A percentile compares a stretch with the other conserved stretches of the same genome.
These are phyloP conservation scores for Lathronympha strigana DNA, from an alignment of 2,888 invertebrate genomes.

Conservation along the genomic window DNA sequence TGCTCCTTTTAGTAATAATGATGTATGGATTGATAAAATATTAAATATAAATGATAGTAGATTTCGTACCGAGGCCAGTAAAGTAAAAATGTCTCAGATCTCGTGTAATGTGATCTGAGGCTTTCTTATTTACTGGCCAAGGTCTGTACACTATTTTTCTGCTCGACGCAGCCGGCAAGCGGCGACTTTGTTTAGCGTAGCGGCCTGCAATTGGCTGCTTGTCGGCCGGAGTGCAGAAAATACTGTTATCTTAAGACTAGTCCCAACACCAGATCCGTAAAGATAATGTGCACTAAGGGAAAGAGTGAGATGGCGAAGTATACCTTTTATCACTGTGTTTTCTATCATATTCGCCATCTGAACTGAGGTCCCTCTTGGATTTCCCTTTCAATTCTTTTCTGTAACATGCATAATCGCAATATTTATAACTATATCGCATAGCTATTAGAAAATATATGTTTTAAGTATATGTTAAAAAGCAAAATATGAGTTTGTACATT, in stretches of 20 bases:
- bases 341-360: slow-evolving; percentile 80
- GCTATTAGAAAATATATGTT: neutral
- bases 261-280: neutral
- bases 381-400: slow-evolving; percentile 80
- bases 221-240: too few relatives aligned
- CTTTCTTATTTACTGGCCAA: too few relatives aligned
- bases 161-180: too few relatives aligned
- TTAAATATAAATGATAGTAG: too few relatives aligned
- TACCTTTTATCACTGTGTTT: slow-evolving; percentile 81
- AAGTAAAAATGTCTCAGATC: too few relatives aligned
- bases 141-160: too few relatives aligned
- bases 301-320: slow-evolving; percentile 19
- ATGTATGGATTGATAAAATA: too few relatives aligned
- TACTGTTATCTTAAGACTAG: neutral
- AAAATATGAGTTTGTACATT: neutral
- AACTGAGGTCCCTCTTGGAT: slow-evolving; percentile 78
- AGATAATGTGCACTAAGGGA: neutral
- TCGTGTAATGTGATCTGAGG: too few relatives aligned
- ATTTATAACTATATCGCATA: slow-evolving; percentile 2
- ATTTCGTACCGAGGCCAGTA: too few relatives aligned
- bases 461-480: neutral
- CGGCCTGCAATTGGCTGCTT: too few relatives aligned
- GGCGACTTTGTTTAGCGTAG: too few relatives aligned
- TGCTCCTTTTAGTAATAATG: too few relatives aligned
- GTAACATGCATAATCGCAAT: slow-evolving; percentile 47